Conservation (phyloP, 1,140 invertebrate genomes). For the Lasaia peninsularis region DNA sequence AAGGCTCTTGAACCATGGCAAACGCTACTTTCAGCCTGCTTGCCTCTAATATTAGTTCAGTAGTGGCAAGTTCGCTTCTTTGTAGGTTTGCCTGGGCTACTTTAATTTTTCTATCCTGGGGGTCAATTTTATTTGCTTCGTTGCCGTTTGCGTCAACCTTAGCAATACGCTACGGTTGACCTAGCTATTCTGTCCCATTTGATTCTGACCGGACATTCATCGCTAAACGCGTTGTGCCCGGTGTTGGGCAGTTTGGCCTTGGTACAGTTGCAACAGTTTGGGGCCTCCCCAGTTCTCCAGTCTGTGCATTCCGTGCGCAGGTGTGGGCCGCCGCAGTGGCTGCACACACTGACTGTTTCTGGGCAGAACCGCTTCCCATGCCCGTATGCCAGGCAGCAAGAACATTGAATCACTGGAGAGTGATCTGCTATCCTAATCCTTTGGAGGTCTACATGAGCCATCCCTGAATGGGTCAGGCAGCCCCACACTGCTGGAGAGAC, state of each 20-base stretch:
- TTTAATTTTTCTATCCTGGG: too few relatives aligned
- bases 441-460: background rate
- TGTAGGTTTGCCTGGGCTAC: background rate
- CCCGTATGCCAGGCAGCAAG: background rate
- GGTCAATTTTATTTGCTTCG: background rate
- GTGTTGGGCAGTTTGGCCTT: background rate
- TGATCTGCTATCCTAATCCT: background rate
- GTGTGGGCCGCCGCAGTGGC: slow-evolving; percentile 5
- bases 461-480: background rate
- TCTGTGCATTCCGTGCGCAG: background rate
- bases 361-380: slow-evolving; percentile 2
- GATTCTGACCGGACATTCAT: background rate
- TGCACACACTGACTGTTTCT: background rate
- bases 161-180: too few relatives aligned
- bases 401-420: slow-evolving; percentile 1
- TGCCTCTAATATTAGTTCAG: too few relatives aligned
- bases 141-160: too few relatives aligned
- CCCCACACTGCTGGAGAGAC: slow-evolving; percentile 5
- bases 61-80: background rate
- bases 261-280: background rate
- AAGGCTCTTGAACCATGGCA: too few relatives aligned
- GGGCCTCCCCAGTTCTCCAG: background rate
- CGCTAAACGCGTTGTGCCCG: too few relatives aligned
- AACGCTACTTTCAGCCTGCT: too few relatives aligned
- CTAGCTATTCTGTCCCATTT: background rate